phyloP scores from a whole-genome alignment of 2,113 vertebrate genomes.

The Xyrauchen texanus region DNA sequence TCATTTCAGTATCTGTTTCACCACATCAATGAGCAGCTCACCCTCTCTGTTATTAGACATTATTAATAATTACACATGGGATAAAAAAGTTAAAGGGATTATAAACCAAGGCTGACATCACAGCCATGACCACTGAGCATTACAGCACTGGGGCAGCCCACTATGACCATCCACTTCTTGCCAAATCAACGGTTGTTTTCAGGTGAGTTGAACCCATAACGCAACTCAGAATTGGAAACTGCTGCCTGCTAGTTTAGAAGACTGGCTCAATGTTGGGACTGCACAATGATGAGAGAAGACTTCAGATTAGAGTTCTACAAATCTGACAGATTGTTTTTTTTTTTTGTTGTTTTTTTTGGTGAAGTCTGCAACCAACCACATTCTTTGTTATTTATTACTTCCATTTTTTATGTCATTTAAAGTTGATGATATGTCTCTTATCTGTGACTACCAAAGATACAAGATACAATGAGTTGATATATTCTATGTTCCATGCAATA shows the following conservation, averaged over 20 bases:
- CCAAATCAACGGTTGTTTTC: not conserved
- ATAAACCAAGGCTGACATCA: slow-evolving; percentile 56
- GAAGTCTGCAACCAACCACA: slow-evolving; percentile 77
- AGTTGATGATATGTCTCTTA: slow-evolving; percentile 71
- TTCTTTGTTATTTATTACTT: slow-evolving; percentile 82
- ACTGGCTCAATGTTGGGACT: not conserved
- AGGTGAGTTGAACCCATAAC: not conserved
- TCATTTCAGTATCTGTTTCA: slow-evolving; percentile 57
- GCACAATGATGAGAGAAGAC: slow-evolving; percentile 14
- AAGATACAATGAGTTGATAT: slow-evolving; percentile 83
- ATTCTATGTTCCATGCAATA: slow-evolving; percentile 97
- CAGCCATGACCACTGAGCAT: slow-evolving; percentile 64
- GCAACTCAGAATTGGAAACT: slow-evolving; percentile 9
- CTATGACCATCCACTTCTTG: slow-evolving; percentile 60
- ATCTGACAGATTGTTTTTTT: not conserved
- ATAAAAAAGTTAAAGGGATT: slow-evolving; percentile 51
- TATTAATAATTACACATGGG: slow-evolving; percentile 61
- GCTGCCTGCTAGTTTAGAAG: slow-evolving; percentile 2
- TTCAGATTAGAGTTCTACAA: slow-evolving; percentile 34
- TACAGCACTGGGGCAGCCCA: slow-evolving; percentile 62
- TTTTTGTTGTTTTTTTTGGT: slow-evolving; percentile 44
- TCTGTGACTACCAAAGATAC: slow-evolving; percentile 98
- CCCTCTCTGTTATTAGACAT: slow-evolving; percentile 53
- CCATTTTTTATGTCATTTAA: slow-evolving; percentile 69
- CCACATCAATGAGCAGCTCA: slow-evolving; percentile 54